Conservation (phyloP, 2,113 vertebrate species). For the Pterophyllum scalare region DNA sequence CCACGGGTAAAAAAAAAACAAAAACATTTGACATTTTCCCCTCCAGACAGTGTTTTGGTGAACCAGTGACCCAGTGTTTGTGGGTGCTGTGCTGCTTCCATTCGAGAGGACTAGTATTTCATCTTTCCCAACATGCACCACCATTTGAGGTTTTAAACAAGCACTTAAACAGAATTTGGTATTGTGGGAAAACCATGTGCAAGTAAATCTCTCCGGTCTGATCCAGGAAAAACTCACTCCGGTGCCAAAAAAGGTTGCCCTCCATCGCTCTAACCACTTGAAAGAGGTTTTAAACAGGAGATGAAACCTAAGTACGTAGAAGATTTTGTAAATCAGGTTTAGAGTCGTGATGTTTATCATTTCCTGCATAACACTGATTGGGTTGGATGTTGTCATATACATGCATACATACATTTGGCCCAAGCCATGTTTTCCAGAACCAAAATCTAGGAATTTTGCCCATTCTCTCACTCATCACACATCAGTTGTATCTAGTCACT, state of each 20-base stretch:
- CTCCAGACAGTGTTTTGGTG: constrained; percentile 48
- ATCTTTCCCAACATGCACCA: constrained; percentile 61
- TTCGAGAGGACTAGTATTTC: constrained; percentile 52
- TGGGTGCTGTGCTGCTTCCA: constrained; percentile 32
- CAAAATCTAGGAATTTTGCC: not conserved
- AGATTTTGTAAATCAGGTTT: constrained; percentile 41
- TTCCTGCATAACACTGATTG: constrained; percentile 31
- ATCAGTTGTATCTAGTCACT: not conserved
- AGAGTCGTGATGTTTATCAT: constrained; percentile 45
- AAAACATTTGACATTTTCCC: constrained; percentile 45
- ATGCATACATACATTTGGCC: not conserved
- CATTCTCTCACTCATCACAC: not conserved
- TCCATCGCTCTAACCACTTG: constrained; percentile 55
- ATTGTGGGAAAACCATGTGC: constrained; percentile 65
- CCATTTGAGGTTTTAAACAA: constrained; percentile 62
- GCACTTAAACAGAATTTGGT: constrained; percentile 62
- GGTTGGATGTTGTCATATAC: not conserved
- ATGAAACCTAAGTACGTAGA: constrained; percentile 43
- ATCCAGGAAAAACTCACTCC: constrained; percentile 57
- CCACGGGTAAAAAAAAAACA: constrained; percentile 18
- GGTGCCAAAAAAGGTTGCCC: constrained; percentile 64
- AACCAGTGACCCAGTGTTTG: constrained; percentile 49
- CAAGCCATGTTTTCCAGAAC: not conserved
- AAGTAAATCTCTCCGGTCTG: constrained; percentile 57
- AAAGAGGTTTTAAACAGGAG: constrained; percentile 52